Evolutionary conservation across 2,797 vertebrate genomes (phyloP), one percentile per base, ranked within the genome.

Genomic region (Pipistrellus pygmaeus): DNA sequence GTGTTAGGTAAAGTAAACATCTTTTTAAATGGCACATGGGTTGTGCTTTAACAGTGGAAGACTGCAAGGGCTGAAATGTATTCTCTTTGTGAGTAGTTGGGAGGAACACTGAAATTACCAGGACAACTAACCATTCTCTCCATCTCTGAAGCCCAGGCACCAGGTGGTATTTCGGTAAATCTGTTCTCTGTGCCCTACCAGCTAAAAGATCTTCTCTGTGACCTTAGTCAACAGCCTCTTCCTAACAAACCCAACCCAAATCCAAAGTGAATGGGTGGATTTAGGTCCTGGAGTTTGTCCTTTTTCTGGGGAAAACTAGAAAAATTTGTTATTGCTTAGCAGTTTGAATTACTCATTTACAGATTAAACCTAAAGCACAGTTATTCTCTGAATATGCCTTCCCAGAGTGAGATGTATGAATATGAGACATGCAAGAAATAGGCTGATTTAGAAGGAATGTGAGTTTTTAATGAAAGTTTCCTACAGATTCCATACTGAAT

Each of bases 391-490:
- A 95, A 57, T 82, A 48, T 69, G 71, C 84, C 90, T 90, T 93
- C 55, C 73, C 46, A 82, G 85, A 81, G 77, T 90, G 68, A 80
- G 27, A 60, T 77, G 71, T 53, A 75, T 75, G 15, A 87, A 41
- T 78, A 55, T 71, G 55, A 92, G 64, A 76, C 62, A 55, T 51
- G 35, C 78, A 82, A 57, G 38, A 96, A 96, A 93, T 0, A 76
- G 85, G 60, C 68, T 95, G 69, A 95, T 80, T 85, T 90, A 68
- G 69, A 94, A 85, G 55, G 72, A 83, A 73, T 90, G 25, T 86
- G 38, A 96, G 89, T 93, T 73, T 57, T 71, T 95, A 88, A 85
- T 88, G 71, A 97, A 53, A 27, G 6, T 93, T 91, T 93, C 87
- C 94, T 64, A 71, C 55, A 69, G 73, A 78, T 83, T 93, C 85